phyloP scores from a whole-genome alignment of 2,113 vertebrate species.

The Bufo gargarizans region DNA sequence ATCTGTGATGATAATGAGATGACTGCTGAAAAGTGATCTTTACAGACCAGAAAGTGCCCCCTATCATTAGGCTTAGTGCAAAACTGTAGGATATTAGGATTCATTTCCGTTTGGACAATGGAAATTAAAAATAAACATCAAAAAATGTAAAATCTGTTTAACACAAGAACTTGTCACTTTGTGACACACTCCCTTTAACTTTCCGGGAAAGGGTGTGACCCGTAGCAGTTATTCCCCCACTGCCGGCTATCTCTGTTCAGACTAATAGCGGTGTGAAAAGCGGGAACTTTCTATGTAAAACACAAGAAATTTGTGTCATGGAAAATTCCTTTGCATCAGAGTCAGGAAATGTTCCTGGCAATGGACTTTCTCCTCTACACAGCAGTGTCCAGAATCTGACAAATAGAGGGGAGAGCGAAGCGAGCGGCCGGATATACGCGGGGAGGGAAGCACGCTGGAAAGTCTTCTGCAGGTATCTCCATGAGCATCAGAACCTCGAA shows the following conservation, averaged over 20 bases:
- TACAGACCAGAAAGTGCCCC: no score
- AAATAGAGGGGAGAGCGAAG: conserved; percentile 2
- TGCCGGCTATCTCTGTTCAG: not conserved
- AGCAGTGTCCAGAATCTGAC: not conserved
- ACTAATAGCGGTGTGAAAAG: not conserved
- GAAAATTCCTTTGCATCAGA: conserved; percentile 39
- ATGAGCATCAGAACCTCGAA: not conserved
- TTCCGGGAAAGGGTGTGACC: not conserved
- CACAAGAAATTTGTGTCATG: conserved; percentile 38
- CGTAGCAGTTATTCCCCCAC: not conserved
- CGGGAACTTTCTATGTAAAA: conserved; percentile 19
- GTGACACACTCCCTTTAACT: no score
- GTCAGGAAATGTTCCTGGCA: conserved; percentile 45
- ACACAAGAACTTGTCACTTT: no score
- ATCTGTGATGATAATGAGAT: no score
- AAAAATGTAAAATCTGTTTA: no score
- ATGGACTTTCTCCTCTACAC: not conserved
- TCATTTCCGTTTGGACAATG: no score
- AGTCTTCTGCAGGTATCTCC: not conserved
- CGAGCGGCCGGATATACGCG: not conserved
- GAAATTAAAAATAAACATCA: no score
- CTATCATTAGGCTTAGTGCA: no score
- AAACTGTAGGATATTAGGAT: no score
- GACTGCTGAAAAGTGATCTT: no score
- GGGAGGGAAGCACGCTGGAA: not conserved